These are phyloP conservation scores for Callinectes sapidus DNA, from an alignment of 2,888 invertebrate genomes.

Conservation along the genomic window DNA sequence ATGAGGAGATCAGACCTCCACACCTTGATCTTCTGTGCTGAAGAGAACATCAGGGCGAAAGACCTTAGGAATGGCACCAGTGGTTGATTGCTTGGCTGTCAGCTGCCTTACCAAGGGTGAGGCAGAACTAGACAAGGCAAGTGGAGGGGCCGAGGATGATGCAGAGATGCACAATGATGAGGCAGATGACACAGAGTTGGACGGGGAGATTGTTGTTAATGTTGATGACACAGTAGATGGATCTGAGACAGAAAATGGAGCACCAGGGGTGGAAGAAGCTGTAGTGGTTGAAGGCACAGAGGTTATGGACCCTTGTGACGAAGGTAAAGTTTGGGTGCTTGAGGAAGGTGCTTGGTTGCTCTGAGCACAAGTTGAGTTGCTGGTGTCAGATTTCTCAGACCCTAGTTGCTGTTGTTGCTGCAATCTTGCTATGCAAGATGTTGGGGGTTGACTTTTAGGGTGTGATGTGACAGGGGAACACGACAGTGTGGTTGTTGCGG, in stretches of 20 bases:
- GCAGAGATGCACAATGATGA: not conserved
- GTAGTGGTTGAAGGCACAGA: not conserved
- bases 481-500: constrained; percentile 5
- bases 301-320: constrained; percentile 11
- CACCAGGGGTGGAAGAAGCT: not conserved
- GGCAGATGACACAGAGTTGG: constrained; percentile 13
- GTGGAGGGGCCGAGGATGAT: constrained; percentile 15
- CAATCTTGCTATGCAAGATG: constrained; percentile 1
- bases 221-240: constrained; percentile 15
- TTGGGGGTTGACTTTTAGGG: not conserved
- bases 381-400: constrained; percentile 4
- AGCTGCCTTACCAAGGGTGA: constrained; percentile 54
- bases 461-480: constrained; percentile 26
- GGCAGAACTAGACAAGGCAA: constrained; percentile 41
- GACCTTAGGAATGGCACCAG: constrained; percentile 66
- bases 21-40: constrained; percentile 70
- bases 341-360: constrained; percentile 12
- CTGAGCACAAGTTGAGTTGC: not conserved
- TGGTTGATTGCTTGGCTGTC: constrained; percentile 55
- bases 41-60: constrained; percentile 70
- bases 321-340: not conserved
- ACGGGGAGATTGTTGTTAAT: constrained; percentile 41
- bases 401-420: constrained; percentile 4
- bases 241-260: constrained; percentile 4
- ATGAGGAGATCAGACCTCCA: constrained; percentile 67